Conservation (phyloP, 1,140 invertebrate species). For the Meteorus sp. region DNA sequence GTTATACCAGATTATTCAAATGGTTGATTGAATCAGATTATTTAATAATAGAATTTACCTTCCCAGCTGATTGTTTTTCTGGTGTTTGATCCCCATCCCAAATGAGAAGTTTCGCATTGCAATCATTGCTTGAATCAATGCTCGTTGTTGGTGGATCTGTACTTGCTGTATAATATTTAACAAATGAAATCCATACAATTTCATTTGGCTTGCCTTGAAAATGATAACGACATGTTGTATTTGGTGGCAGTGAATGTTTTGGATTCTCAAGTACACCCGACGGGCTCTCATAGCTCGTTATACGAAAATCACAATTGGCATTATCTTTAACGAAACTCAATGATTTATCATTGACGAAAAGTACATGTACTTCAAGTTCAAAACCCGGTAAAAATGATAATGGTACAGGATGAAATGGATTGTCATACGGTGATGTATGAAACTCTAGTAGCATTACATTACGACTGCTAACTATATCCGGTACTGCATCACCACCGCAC, state of each 20-base stretch:
- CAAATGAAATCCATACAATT: conserved; percentile 82
- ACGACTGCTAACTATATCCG: conserved; percentile 77
- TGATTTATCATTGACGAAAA: conserved; percentile 74
- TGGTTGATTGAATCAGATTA: too few species aligned
- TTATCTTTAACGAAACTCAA: conserved; percentile 72
- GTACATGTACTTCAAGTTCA: conserved; percentile 77
- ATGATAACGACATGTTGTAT: conserved; percentile 76
- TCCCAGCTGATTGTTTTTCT: conserved; percentile 46
- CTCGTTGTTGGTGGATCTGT: conserved; percentile 64
- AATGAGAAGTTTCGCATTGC: conserved; percentile 72
- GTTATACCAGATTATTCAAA: too few species aligned
- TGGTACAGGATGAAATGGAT: conserved; percentile 78
- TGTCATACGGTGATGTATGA: conserved; percentile 79
- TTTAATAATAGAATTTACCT: too few species aligned
- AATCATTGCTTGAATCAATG: conserved; percentile 68
- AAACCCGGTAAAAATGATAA: conserved; percentile 78
- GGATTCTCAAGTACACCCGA: conserved; percentile 76
- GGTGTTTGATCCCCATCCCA: conserved; percentile 69
- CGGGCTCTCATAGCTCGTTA: conserved; percentile 73
- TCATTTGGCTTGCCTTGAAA: conserved; percentile 72
- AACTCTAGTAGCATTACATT: conserved; percentile 80
- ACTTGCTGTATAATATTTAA: conserved; percentile 75
- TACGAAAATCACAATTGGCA: conserved; percentile 74
- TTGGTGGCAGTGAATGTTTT: conserved; percentile 79
- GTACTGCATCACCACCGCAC: conserved; percentile 81